Percentiles rank a stretch among this genome's conserved stretches.
phyloP scores from a whole-genome alignment of 1,140 invertebrate species.

The Tribolium madens region DNA sequence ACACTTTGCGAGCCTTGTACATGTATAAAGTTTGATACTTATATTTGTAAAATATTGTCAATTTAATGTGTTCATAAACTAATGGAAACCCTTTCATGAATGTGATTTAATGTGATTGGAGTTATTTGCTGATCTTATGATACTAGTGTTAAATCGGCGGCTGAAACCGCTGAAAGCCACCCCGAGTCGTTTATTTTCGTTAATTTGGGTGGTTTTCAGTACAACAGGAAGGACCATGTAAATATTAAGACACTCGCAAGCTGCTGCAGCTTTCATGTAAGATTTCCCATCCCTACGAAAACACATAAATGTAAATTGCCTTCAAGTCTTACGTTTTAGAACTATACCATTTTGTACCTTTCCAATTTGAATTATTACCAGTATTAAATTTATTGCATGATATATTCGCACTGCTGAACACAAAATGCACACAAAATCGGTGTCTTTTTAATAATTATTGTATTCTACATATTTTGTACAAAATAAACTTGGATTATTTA shows the following conservation, averaged over 20 bases:
- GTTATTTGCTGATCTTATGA: conserved; percentile 34
- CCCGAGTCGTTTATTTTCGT: background rate
- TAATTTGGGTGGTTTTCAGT: background rate
- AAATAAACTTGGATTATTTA: conserved; percentile 56
- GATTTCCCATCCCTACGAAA: conserved; percentile 53
- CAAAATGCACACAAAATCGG: conserved; percentile 52
- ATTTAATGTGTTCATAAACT: conserved; percentile 60
- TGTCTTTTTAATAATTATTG: conserved; percentile 56
- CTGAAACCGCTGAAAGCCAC: background rate
- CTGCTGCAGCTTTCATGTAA: conserved; percentile 23
- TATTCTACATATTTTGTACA: conserved; percentile 59
- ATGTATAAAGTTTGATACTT: conserved; percentile 41
- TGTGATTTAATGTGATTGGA: conserved; percentile 53
- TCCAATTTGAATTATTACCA: conserved; percentile 55
- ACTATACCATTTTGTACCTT: conserved; percentile 56
- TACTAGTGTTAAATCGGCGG: conserved; percentile 20
- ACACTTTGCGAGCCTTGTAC: conserved; percentile 12
- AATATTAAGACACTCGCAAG: conserved; percentile 33
- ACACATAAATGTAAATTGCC: conserved; percentile 47
- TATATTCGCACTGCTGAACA: conserved; percentile 56
- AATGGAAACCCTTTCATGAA: conserved; percentile 40
- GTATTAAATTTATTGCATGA: conserved; percentile 58
- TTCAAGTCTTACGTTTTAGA: conserved; percentile 45
- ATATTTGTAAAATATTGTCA: conserved; percentile 55
- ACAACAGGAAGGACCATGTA: conserved; percentile 38